phyloP scores from a whole-genome alignment of 2,113 vertebrate species.

The Trematocara stigmaticum region DNA sequence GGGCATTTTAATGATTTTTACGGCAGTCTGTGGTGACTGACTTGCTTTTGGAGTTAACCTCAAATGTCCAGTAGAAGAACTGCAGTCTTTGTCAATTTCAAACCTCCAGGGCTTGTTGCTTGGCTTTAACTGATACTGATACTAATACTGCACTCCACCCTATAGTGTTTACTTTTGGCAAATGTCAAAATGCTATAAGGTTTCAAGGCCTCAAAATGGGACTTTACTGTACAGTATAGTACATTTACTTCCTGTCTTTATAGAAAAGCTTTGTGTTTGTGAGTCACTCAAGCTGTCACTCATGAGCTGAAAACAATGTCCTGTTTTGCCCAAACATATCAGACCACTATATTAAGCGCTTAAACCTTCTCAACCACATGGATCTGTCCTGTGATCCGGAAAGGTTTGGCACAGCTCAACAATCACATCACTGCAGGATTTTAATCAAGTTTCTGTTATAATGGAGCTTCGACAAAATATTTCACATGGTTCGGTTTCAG shows the following conservation, averaged over 20 bases:
- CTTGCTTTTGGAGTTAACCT: background rate
- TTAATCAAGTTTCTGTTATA: background rate
- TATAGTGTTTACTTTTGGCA: background rate
- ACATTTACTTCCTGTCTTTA: background rate
- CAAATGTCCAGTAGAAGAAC: background rate
- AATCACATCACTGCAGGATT: background rate
- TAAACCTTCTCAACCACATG: background rate
- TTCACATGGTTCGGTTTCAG: constrained; percentile 6
- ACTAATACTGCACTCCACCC: background rate
- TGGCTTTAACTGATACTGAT: background rate
- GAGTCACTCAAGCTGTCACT: background rate
- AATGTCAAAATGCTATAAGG: background rate
- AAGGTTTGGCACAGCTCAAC: background rate
- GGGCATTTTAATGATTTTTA: background rate
- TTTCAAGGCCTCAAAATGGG: background rate
- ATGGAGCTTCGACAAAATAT: background rate
- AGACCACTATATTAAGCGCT: background rate
- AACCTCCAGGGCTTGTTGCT: background rate
- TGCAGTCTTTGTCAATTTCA: background rate
- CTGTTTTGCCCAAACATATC: background rate
- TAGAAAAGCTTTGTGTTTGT: background rate
- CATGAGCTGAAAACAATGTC: background rate
- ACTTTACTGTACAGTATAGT: background rate
- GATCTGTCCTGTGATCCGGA: background rate
- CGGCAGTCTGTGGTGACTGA: background rate